Conservation (phyloP, 1,140 invertebrate species). For the Monomorium pharaonis region DNA sequence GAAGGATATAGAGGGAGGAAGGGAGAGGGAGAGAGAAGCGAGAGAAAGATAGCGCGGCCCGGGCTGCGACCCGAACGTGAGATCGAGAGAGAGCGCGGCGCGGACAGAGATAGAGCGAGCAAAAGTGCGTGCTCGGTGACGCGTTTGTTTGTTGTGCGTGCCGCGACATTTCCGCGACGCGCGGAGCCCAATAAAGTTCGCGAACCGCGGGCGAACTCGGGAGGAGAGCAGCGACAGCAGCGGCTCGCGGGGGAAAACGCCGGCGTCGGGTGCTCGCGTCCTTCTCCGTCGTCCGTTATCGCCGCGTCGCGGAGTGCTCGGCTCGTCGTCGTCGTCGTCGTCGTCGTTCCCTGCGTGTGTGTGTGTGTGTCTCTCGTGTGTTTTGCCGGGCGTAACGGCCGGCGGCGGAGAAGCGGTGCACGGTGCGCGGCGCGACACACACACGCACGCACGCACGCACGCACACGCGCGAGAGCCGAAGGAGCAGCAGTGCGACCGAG, state of each 20-base stretch:
- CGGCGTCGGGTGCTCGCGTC: no score
- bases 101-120: slow-evolving; percentile 18
- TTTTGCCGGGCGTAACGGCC: slow-evolving; percentile 58
- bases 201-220: no score
- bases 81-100: slow-evolving; percentile 43
- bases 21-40: slow-evolving; percentile 19
- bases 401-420: slow-evolving; percentile 15
- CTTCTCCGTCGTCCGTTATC: no score
- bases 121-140: background rate
- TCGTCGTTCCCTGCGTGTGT: background rate
- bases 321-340: background rate
- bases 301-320: no score
- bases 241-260: no score
- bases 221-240: no score
- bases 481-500: background rate
- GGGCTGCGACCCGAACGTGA: slow-evolving; percentile 44
- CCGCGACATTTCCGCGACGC: background rate
- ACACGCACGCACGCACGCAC: background rate
- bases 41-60: slow-evolving; percentile 42
- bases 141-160: background rate
- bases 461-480: background rate
- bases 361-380: slow-evolving; percentile 37
- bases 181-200: no score
- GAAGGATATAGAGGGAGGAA: slow-evolving; percentile 10
- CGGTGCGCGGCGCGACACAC: background rate